Evolutionary conservation across 2,888 invertebrate genomes (phyloP).

Genomic region (Epicampocera succincta): DNA sequence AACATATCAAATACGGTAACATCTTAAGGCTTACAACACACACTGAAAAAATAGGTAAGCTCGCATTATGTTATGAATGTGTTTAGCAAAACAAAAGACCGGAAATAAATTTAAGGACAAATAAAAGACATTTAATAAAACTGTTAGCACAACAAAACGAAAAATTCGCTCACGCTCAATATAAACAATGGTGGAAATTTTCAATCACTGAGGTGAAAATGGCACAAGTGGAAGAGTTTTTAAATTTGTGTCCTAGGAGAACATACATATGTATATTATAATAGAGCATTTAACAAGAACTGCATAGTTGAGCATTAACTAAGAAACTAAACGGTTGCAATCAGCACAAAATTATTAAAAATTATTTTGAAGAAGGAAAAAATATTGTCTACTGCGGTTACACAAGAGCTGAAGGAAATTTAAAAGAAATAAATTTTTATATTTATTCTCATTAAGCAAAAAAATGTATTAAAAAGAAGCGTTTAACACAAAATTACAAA

Average conservation of each 20-base stretch:
- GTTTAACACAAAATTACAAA: constrained; percentile 24
- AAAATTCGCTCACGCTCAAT: background rate
- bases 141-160: constrained; percentile 43
- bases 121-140: constrained; percentile 55
- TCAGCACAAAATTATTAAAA: constrained; percentile 23
- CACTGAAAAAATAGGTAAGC: background rate
- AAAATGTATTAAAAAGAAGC: constrained; percentile 5
- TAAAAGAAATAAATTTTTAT: constrained; percentile 18
- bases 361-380: constrained; percentile 2
- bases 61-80: constrained; percentile 63
- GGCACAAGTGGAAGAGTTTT: background rate
- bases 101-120: constrained; percentile 61
- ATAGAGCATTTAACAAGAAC: constrained; percentile 28
- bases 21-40: background rate
- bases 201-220: constrained; percentile 41
- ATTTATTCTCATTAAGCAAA: constrained; percentile 42
- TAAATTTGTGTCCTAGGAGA: constrained; percentile 38
- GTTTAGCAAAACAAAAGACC: constrained; percentile 60
- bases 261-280: constrained; percentile 53
- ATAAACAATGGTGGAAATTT: constrained; percentile 34
- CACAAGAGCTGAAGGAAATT: constrained; percentile 70
- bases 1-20: background rate
- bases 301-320: constrained; percentile 71
- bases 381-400: constrained; percentile 69
- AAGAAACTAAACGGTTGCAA: constrained; percentile 65